Conservation (phyloP, 2,113 vertebrate species). For the Phasianus colchicus region DNA sequence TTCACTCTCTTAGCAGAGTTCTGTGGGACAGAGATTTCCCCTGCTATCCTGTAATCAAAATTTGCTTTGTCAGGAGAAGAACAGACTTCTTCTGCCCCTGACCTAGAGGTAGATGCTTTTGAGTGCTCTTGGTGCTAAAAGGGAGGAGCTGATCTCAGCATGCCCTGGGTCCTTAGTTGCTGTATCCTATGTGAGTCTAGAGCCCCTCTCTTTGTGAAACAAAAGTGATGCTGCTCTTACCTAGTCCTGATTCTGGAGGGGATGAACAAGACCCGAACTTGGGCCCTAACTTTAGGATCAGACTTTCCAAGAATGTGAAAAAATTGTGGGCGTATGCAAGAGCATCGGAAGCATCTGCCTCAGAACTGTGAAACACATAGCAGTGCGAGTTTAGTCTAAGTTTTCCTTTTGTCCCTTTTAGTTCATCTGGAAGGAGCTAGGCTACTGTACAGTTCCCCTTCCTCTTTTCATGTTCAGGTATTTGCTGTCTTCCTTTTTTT, state of each 20-base stretch:
- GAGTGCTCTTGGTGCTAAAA: not conserved
- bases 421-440: not conserved
- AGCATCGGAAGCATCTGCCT: not conserved
- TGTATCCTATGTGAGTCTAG: accelerated
- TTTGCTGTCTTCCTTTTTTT: not conserved
- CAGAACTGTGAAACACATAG: not conserved
- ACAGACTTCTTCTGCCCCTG: not conserved
- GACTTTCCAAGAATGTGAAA: not conserved
- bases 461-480: not conserved
- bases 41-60: not conserved
- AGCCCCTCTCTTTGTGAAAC: not conserved
- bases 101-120: not conserved
- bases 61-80: not conserved
- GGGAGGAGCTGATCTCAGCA: not conserved
- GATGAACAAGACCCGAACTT: not conserved
- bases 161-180: not conserved
- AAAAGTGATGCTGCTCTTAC: slow-evolving; percentile 1
- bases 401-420: not conserved
- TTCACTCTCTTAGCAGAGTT: not conserved
- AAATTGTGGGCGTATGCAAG: not conserved
- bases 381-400: not conserved
- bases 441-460: not conserved
- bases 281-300: not conserved
- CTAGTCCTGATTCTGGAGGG: not conserved
- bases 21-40: not conserved